These are phyloP conservation scores for Dinothrombium tinctorium DNA, from an alignment of 1,140 invertebrate genomes.

Conservation along the genomic window DNA sequence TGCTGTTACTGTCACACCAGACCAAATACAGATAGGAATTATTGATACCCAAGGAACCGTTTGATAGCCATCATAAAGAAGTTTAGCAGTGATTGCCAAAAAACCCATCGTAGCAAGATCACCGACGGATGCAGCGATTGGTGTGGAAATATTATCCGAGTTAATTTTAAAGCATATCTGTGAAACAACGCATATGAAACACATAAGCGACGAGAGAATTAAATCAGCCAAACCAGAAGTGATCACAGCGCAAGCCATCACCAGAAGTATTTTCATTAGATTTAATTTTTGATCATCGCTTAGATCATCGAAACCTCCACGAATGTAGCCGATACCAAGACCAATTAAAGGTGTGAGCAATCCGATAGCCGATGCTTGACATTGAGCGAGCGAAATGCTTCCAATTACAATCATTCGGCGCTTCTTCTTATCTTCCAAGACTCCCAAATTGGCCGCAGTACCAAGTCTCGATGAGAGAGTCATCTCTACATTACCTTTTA, in stretches of 20 bases:
- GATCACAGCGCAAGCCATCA: conserved; percentile 60
- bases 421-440: conserved; percentile 39
- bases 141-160: conserved; percentile 34
- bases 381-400: conserved; percentile 64
- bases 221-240: conserved; percentile 53
- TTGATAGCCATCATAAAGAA: background rate
- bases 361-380: conserved; percentile 58
- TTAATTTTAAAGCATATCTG: conserved; percentile 26
- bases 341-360: conserved; percentile 67
- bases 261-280: conserved; percentile 54
- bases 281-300: conserved; percentile 45
- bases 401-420: conserved; percentile 49
- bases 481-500: conserved; percentile 95
- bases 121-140: conserved; percentile 31
- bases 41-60: background rate
- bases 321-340: no score
- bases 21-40: background rate
- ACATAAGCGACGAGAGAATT: background rate
- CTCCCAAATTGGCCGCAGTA: conserved; percentile 55
- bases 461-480: conserved; percentile 65
- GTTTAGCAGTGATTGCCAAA: conserved; percentile 18
- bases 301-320: no score
- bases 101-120: conserved; percentile 27
- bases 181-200: conserved; percentile 36
- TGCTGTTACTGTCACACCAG: background rate